phyloP scores from a whole-genome alignment of 2,113 vertebrate genomes.

The Hemiscyllium ocellatum region DNA sequence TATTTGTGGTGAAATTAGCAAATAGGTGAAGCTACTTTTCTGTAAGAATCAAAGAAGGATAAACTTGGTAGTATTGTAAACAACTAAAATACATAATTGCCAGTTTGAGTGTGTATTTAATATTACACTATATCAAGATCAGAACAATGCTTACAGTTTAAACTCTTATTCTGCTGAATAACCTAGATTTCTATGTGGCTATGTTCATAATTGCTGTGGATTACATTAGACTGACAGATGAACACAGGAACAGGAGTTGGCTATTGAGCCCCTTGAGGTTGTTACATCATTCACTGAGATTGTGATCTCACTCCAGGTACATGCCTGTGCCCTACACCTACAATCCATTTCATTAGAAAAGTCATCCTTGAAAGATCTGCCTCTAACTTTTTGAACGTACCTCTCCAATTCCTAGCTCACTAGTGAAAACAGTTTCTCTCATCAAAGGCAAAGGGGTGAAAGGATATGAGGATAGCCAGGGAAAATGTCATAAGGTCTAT shows the following conservation, averaged over 20 bases:
- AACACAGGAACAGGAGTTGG: neutral
- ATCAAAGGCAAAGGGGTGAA: too few species aligned
- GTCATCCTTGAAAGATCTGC: neutral
- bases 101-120: neutral
- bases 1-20: neutral
- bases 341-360: neutral
- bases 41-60: neutral
- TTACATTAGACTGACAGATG: neutral
- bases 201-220: neutral
- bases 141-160: too few species aligned
- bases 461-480: too few species aligned
- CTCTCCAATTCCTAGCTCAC: too few species aligned
- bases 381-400: neutral
- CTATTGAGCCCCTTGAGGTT: too few species aligned
- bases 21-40: neutral
- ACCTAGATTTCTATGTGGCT: neutral
- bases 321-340: too few species aligned
- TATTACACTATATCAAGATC: too few species aligned
- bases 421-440: too few species aligned
- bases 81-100: neutral
- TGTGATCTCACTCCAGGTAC: too few species aligned
- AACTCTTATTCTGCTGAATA: neutral
- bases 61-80: neutral
- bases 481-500: neutral
- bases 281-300: too few species aligned